These are phyloP conservation scores for Falco biarmicus DNA, from an alignment of 2,797 vertebrate species.

Conservation along the genomic window DNA sequence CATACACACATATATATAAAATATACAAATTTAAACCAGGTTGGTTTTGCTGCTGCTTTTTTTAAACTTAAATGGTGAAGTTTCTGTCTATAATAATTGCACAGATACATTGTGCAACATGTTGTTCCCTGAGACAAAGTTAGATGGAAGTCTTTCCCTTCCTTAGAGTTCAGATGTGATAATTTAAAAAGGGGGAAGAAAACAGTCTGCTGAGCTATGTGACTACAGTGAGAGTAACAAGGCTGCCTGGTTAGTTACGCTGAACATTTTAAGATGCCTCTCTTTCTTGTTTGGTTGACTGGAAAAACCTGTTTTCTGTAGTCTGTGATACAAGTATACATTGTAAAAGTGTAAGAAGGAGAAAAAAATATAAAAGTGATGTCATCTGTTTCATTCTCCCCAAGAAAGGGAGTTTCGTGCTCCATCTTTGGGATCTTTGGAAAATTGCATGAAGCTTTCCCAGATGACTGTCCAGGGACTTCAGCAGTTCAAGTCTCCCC, in stretches of 20 bases:
- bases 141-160: not conserved
- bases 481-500: conserved; percentile 94
- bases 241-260: not conserved
- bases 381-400: conserved; percentile 61
- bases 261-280: not conserved
- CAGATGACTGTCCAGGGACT: conserved; percentile 98
- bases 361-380: conserved; percentile 29
- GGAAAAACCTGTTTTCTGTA: not conserved
- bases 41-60: not conserved
- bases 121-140: not conserved
- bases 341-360: not conserved
- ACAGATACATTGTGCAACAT: not conserved
- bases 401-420: conserved; percentile 90
- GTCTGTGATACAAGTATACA: not conserved
- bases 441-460: conserved; percentile 98
- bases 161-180: not conserved
- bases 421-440: conserved; percentile 93
- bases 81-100: not conserved
- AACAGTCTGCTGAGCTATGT: not conserved
- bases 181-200: not conserved
- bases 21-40: not conserved
- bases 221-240: not conserved
- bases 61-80: not conserved
- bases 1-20: not conserved
- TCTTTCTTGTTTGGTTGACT: not conserved